Evolutionary conservation across 2,113 vertebrate genomes (phyloP).

Genomic region (Cacatua alba): DNA sequence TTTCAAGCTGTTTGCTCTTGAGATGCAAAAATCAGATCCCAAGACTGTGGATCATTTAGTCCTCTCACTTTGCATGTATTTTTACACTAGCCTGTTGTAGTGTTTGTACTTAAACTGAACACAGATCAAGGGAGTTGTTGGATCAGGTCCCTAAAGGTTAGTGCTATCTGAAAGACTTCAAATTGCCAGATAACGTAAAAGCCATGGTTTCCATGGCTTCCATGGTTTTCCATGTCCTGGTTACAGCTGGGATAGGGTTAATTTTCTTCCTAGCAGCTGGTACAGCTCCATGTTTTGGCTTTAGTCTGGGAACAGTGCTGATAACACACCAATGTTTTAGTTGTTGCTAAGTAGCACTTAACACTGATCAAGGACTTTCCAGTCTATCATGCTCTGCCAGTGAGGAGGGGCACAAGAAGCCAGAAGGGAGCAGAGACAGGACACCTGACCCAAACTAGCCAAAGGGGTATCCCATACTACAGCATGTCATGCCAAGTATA

Average conservation of each 20-base stretch:
- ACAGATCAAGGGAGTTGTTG: neutral
- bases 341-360: neutral
- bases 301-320: neutral
- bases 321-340: neutral
- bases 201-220: neutral
- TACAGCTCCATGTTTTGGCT: neutral
- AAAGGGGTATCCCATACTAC: too few relatives aligned
- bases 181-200: neutral
- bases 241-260: neutral
- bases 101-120: neutral
- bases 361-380: neutral
- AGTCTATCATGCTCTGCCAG: neutral
- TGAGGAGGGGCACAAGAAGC: neutral
- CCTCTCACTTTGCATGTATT: neutral
- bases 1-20: neutral
- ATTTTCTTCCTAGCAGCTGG: neutral
- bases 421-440: too few relatives aligned
- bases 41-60: neutral
- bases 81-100: neutral
- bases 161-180: neutral
- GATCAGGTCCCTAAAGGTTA: neutral
- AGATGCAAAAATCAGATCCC: neutral
- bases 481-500: too few relatives aligned
- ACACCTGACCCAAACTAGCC: too few relatives aligned
- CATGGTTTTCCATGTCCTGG: neutral